Evolutionary conservation across 2,797 vertebrate species (phyloP).

Genomic region (Ctenosaura bakeri): DNA sequence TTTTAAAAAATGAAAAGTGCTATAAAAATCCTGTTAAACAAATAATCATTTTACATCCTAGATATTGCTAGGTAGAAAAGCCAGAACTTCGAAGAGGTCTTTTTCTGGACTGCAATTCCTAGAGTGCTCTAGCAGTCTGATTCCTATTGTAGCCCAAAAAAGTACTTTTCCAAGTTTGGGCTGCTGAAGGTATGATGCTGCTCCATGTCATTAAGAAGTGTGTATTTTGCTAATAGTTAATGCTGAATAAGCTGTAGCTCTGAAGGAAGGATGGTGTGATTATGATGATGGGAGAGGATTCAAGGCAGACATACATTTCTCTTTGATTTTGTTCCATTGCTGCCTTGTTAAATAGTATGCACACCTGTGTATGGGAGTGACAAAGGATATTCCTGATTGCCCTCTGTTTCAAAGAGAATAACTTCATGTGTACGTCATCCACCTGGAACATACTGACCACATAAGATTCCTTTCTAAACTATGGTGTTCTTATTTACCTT

Average conservation of each 20-base stretch:
- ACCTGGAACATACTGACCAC: neutral
- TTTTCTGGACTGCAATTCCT: too few species aligned
- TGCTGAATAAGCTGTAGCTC: neutral
- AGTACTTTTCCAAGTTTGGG: too few species aligned
- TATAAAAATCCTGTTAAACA: too few species aligned
- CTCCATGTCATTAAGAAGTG: neutral
- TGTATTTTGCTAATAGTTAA: neutral
- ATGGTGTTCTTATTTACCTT: neutral
- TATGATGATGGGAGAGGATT: neutral
- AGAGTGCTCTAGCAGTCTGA: too few species aligned
- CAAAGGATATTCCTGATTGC: neutral
- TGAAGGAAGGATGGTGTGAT: neutral
- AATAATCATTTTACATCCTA: too few species aligned
- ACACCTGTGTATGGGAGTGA: neutral
- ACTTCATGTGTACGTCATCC: too few species aligned
- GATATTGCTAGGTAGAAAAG: too few species aligned
- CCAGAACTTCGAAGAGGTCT: too few species aligned
- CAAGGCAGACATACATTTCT: neutral
- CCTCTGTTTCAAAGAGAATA: neutral
- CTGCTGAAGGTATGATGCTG: neutral
- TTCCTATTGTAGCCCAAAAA: too few species aligned
- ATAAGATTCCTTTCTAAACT: neutral
- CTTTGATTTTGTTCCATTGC: neutral
- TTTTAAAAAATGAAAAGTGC: neutral
- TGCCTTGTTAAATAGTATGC: neutral